Conservation (phyloP, 1,140 invertebrate genomes). For the Aphelenchoides avenae region DNA sequence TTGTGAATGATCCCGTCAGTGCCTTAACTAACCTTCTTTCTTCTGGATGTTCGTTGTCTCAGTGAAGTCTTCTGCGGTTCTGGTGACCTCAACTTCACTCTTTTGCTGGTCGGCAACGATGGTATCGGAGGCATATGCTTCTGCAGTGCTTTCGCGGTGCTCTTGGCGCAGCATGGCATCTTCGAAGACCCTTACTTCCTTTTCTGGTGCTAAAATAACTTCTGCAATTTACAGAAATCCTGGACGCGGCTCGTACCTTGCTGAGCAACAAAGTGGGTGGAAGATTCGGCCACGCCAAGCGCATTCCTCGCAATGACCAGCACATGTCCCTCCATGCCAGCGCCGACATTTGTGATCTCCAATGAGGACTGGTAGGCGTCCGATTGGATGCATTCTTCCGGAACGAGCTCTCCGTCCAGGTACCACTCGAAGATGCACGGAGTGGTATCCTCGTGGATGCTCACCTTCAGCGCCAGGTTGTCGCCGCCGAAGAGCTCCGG, state of each 20-base stretch:
- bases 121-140: background rate
- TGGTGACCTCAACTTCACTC: constrained; percentile 2
- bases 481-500: constrained; percentile 2
- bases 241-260: constrained; percentile 19
- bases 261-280: constrained; percentile 23
- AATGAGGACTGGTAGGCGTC: background rate
- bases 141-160: constrained; percentile 7
- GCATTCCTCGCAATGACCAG: constrained; percentile 1
- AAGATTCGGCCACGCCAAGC: background rate
- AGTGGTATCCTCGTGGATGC: constrained; percentile 1
- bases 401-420: constrained; percentile 22
- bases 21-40: constrained; percentile 27
- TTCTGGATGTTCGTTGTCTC: constrained; percentile 32
- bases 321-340: background rate
- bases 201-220: constrained; percentile 7
- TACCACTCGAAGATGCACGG: constrained; percentile 45
- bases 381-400: background rate
- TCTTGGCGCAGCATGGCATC: constrained; percentile 1
- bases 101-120: background rate
- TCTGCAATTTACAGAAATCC: background rate
- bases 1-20: constrained; percentile 5
- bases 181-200: background rate
- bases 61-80: constrained; percentile 33
- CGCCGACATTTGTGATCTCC: constrained; percentile 4
- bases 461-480: constrained; percentile 22